Percentiles rank a stretch among this genome's conserved stretches.
Conservation (phyloP, 2,113 vertebrate genomes). For the Thunnus thynnus region DNA sequence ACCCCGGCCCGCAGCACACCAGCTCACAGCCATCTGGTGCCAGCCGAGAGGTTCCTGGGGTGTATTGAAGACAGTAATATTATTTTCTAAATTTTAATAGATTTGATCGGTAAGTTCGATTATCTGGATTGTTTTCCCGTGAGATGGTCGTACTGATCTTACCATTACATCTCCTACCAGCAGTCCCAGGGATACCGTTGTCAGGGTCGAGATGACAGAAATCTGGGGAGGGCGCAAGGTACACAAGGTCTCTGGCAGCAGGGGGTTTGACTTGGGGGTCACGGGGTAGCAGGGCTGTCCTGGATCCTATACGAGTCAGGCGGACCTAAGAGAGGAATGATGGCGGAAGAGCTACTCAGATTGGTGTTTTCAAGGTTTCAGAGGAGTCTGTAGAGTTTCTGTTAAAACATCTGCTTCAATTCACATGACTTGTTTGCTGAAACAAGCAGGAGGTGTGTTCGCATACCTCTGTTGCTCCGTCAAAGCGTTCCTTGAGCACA, state of each 20-base stretch:
- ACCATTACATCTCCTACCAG: constrained; percentile 83
- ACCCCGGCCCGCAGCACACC: constrained; percentile 85
- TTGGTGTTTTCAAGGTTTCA: neutral
- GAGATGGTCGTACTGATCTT: constrained; percentile 21
- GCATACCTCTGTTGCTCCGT: constrained; percentile 83
- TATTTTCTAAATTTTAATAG: neutral
- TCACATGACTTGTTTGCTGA: neutral
- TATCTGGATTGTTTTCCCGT: neutral
- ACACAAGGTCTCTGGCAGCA: constrained; percentile 82
- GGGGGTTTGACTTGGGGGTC: constrained; percentile 85
- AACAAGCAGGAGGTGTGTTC: constrained; percentile 21
- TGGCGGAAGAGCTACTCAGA: neutral
- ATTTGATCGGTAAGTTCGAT: neutral
- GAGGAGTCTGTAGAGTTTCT: neutral
- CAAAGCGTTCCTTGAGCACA: constrained; percentile 85
- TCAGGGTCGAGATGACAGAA: constrained; percentile 81
- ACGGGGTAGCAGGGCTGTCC: constrained; percentile 83
- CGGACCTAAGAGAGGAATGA: constrained; percentile 77
- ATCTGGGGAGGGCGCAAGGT: constrained; percentile 83
- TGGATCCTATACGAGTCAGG: constrained; percentile 83
- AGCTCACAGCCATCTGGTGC: constrained; percentile 85
- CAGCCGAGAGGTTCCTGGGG: constrained; percentile 77
- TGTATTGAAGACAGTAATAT: neutral
- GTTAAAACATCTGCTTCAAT: neutral
- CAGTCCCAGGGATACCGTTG: constrained; percentile 80